These are phyloP conservation scores for Drosophila guanche DNA, from an alignment of 1,140 invertebrate species.

Conservation along the genomic window DNA sequence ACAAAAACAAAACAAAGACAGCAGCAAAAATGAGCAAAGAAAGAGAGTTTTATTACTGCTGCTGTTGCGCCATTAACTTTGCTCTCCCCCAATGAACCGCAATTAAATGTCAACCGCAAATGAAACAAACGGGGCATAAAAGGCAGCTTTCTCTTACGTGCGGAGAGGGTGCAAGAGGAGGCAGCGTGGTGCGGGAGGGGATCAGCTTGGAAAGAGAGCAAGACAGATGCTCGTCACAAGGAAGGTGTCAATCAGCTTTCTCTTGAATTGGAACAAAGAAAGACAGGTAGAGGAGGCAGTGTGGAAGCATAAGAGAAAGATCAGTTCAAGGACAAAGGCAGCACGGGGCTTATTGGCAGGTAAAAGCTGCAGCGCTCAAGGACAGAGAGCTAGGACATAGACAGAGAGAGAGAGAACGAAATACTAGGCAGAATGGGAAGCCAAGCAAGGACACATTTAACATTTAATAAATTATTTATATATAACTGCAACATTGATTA, in stretches of 20 bases:
- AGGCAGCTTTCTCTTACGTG: no score
- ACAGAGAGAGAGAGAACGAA: no score
- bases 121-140: neutral
- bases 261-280: neutral
- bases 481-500: slow-evolving; percentile 7
- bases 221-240: no score
- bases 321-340: slow-evolving; percentile 11
- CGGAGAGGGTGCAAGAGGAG: no score
- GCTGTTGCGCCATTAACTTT: slow-evolving; percentile 33
- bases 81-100: slow-evolving; percentile 5
- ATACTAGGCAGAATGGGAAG: no score
- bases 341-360: no score
- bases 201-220: no score
- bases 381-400: no score
- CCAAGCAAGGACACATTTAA: slow-evolving; percentile 4
- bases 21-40: slow-evolving; percentile 1
- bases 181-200: neutral
- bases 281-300: no score
- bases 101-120: slow-evolving; percentile 12
- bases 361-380: no score
- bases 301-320: neutral
- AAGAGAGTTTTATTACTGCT: slow-evolving; percentile 31
- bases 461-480: neutral
- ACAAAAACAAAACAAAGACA: neutral
- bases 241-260: neutral